phyloP scores from a whole-genome alignment of 1,140 invertebrate genomes.

The Mesaphorura yosii region DNA sequence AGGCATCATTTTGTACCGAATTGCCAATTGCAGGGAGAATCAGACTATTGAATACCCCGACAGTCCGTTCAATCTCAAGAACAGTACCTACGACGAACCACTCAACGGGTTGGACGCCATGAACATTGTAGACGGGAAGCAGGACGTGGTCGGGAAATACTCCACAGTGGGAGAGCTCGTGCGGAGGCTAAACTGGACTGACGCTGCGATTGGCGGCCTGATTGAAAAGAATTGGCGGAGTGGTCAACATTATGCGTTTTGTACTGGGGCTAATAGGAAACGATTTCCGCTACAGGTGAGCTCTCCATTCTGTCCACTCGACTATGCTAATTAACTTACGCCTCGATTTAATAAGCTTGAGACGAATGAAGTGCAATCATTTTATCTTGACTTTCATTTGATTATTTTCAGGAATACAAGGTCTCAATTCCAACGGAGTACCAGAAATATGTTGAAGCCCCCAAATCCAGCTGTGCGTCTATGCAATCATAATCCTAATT shows the following conservation, averaged over 20 bases:
- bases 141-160: background rate
- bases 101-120: slow-evolving; percentile 10
- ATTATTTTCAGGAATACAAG: background rate
- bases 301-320: no score
- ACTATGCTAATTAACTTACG: no score
- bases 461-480: no score
- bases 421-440: background rate
- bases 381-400: background rate
- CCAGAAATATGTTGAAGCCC: background rate
- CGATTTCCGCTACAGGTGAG: slow-evolving; percentile 9
- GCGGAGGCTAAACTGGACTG: slow-evolving; percentile 2
- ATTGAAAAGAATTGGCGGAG: slow-evolving; percentile 9
- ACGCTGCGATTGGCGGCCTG: background rate
- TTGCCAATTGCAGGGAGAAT: background rate
- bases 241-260: slow-evolving; percentile 15
- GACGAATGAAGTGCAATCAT: background rate
- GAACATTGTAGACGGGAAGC: slow-evolving; percentile 6
- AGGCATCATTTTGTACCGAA: background rate
- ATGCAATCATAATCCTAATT: no score
- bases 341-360: no score
- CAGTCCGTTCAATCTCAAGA: slow-evolving; percentile 3
- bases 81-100: slow-evolving; percentile 6
- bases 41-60: slow-evolving; percentile 7
- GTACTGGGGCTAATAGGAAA: slow-evolving; percentile 1
- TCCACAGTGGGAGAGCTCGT: slow-evolving; percentile 10